A percentile compares a stretch with the other conserved stretches of the same genome.
phyloP scores from a whole-genome alignment of 2,888 invertebrate genomes.

The Folsomia candida region DNA sequence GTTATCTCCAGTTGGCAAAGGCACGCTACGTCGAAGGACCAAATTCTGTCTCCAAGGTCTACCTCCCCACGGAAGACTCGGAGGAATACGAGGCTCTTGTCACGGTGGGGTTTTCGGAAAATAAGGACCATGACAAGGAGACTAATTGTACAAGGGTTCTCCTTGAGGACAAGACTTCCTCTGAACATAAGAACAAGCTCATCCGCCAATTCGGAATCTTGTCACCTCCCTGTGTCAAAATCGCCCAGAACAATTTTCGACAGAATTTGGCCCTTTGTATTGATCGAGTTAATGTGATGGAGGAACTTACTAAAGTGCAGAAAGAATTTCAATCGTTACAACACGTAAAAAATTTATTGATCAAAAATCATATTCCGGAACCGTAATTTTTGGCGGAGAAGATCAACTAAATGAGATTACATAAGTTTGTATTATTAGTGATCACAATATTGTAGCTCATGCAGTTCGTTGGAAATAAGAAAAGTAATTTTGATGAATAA shows the following conservation, averaged over 20 bases:
- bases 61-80: conserved; percentile 68
- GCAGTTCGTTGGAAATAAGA: too few species aligned
- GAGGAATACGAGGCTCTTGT: conserved; percentile 51
- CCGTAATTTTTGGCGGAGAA: neutral
- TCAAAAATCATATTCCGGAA: neutral
- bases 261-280: conserved; percentile 66
- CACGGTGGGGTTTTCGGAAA: conserved; percentile 52
- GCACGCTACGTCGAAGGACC: conserved; percentile 76
- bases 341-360: neutral
- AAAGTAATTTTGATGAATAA: too few species aligned
- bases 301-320: conserved; percentile 2
- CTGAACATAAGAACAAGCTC: conserved; percentile 60
- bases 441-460: too few species aligned
- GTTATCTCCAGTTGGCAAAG: conserved; percentile 73
- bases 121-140: conserved; percentile 40
- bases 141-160: conserved; percentile 44
- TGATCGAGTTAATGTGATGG: conserved; percentile 53
- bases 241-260: conserved; percentile 71
- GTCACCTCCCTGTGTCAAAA: conserved; percentile 74
- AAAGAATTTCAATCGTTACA: neutral
- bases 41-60: conserved; percentile 66
- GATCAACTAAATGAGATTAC: neutral
- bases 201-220: conserved; percentile 83
- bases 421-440: too few species aligned
- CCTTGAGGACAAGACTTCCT: neutral